Evolutionary conservation across 1,140 invertebrate species (phyloP).

Genomic region (Hyles euphorbiae): DNA sequence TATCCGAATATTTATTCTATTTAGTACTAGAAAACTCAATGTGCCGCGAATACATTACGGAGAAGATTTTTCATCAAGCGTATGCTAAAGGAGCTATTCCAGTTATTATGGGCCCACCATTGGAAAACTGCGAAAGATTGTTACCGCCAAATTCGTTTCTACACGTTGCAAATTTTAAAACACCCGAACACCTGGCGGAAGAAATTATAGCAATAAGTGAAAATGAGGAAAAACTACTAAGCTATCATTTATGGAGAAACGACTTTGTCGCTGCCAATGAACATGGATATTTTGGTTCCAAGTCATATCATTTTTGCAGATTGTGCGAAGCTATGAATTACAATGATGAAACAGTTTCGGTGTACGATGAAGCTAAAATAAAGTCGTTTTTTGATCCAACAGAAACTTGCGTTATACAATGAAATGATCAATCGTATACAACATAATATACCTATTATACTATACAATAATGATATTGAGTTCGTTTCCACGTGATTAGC

Average conservation of each 20-base stretch:
- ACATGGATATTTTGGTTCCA: slow-evolving; percentile 80
- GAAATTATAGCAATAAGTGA: slow-evolving; percentile 71
- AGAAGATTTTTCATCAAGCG: slow-evolving; percentile 82
- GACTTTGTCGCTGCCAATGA: slow-evolving; percentile 81
- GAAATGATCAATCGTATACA: too few relatives aligned
- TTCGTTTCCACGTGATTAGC: too few relatives aligned
- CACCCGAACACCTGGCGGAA: slow-evolving; percentile 76
- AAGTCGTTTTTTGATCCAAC: slow-evolving; percentile 13
- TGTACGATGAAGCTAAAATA: slow-evolving; percentile 48
- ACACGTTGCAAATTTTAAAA: slow-evolving; percentile 83
- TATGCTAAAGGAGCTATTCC: slow-evolving; percentile 81
- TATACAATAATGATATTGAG: too few relatives aligned
- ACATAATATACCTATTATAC: too few relatives aligned
- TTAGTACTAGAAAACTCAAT: slow-evolving; percentile 85
- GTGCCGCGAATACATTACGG: slow-evolving; percentile 82
- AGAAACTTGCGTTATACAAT: slow-evolving; percentile 1
- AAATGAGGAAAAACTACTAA: slow-evolving; percentile 12
- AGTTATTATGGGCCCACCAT: slow-evolving; percentile 79
- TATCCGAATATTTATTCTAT: slow-evolving; percentile 83
- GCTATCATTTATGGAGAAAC: slow-evolving; percentile 19
- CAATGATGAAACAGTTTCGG: slow-evolving; percentile 63
- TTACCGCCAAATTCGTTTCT: slow-evolving; percentile 82
- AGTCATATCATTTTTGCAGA: slow-evolving; percentile 85
- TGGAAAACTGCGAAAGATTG: slow-evolving; percentile 69
- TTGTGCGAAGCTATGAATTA: slow-evolving; percentile 85